Evolutionary conservation across 1,140 invertebrate species (phyloP).

Genomic region (Sesamia nonagrioides): DNA sequence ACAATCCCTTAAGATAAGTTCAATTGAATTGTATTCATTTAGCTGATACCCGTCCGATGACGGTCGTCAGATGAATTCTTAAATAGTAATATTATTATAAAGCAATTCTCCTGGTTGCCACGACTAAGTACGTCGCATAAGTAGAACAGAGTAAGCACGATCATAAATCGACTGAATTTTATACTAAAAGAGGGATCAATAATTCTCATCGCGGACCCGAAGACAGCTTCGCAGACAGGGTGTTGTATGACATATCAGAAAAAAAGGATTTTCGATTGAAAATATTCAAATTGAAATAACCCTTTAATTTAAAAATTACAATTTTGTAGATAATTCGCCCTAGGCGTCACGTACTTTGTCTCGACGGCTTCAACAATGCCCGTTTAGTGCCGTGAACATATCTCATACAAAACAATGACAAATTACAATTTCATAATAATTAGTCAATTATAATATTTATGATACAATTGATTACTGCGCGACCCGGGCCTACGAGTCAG

Average conservation of each 20-base stretch:
- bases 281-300: slow-evolving; percentile 45
- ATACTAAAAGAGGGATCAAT: slow-evolving; percentile 70
- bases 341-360: slow-evolving; percentile 26
- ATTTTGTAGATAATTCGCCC: slow-evolving; percentile 32
- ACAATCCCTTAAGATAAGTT: slow-evolving; percentile 1
- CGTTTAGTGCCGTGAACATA: slow-evolving; percentile 36
- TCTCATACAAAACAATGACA: slow-evolving; percentile 48
- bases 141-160: slow-evolving; percentile 37
- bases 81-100: slow-evolving; percentile 10
- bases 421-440: slow-evolving; percentile 53
- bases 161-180: slow-evolving; percentile 65
- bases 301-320: slow-evolving; percentile 35
- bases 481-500: slow-evolving; percentile 67
- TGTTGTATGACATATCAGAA: slow-evolving; percentile 77
- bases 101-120: slow-evolving; percentile 39
- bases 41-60: not conserved
- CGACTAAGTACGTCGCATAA: slow-evolving; percentile 23
- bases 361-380: slow-evolving; percentile 28
- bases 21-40: slow-evolving; percentile 10
- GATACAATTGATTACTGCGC: slow-evolving; percentile 52
- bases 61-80: not conserved
- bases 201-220: slow-evolving; percentile 68
- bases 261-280: slow-evolving; percentile 60
- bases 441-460: slow-evolving; percentile 57
- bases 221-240: slow-evolving; percentile 72